These are phyloP conservation scores for Pristionchus maxplancki DNA, from an alignment of 2,888 invertebrate species.

Conservation along the genomic window DNA sequence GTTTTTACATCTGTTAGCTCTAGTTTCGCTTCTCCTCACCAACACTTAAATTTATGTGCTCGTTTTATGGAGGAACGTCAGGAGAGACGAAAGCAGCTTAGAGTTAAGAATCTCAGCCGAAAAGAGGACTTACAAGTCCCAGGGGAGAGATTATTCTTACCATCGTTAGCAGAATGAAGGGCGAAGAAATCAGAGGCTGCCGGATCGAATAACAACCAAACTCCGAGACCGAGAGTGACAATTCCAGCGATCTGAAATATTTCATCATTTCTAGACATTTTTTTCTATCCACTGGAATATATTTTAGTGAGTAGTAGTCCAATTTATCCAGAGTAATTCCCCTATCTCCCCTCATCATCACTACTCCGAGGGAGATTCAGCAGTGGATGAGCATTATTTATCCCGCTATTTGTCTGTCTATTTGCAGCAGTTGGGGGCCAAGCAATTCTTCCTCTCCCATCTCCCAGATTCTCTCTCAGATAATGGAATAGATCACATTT, in stretches of 20 bases:
- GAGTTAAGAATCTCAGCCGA: constrained; percentile 35
- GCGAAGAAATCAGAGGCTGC: constrained; percentile 85
- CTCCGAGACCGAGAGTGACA: constrained; percentile 84
- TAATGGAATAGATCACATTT: constrained; percentile 42
- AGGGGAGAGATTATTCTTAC: constrained; percentile 11
- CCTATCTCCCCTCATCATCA: background rate
- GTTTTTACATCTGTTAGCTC: constrained; percentile 29
- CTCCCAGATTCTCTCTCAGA: constrained; percentile 5
- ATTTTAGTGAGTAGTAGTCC: too few relatives aligned
- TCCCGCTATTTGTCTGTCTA: constrained; percentile 8
- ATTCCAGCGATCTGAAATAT: constrained; percentile 85
- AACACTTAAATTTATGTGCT: constrained; percentile 45
- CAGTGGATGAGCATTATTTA: background rate
- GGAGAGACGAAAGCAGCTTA: constrained; percentile 30
- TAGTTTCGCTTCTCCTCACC: background rate
- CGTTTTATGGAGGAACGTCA: constrained; percentile 41
- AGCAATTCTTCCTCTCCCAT: background rate
- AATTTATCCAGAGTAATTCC: background rate
- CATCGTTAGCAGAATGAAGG: constrained; percentile 77
- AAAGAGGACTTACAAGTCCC: background rate
- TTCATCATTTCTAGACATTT: background rate
- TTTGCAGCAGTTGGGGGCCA: background rate
- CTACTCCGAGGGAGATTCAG: background rate
- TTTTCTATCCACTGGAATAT: background rate
- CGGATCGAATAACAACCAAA: constrained; percentile 87